Percentiles rank a stretch among this genome's conserved stretches.
Evolutionary conservation across 1,140 invertebrate genomes (phyloP).

Genomic region (Cecropterus lyciades): DNA sequence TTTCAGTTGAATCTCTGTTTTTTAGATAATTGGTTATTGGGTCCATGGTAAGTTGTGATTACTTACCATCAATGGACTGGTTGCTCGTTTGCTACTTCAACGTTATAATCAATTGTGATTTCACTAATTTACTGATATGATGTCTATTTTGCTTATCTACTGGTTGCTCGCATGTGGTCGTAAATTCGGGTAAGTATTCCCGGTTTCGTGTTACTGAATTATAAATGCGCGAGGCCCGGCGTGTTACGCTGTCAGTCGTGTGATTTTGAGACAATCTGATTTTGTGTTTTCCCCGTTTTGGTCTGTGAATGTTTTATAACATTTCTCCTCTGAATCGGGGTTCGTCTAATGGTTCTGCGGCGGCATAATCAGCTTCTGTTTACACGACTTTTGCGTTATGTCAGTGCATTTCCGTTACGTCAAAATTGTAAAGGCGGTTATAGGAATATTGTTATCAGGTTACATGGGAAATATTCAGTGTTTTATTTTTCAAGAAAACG

Average conservation of each 20-base stretch:
- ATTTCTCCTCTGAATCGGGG: conserved; percentile 60
- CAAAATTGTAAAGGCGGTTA: not conserved
- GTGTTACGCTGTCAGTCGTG: conserved; percentile 68
- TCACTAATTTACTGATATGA: too few species aligned
- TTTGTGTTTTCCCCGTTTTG: conserved; percentile 79
- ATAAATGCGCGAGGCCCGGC: conserved; percentile 69
- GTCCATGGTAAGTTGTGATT: too few species aligned
- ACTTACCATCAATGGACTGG: too few species aligned
- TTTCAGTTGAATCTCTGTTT: too few species aligned
- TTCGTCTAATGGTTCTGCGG: conserved; percentile 63
- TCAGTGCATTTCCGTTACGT: conserved; percentile 1
- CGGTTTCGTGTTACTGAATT: conserved; percentile 64
- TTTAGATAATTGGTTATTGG: too few species aligned
- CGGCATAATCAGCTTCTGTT: conserved; percentile 30
- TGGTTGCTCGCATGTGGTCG: not conserved
- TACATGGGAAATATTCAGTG: too few species aligned
- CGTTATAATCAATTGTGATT: too few species aligned
- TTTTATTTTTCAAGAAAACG: too few species aligned
- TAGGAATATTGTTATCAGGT: not conserved
- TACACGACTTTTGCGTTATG: conserved; percentile 15
- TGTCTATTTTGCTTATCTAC: not conserved
- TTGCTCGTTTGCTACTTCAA: too few species aligned
- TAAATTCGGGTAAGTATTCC: conserved; percentile 51
- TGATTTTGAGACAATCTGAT: conserved; percentile 83
- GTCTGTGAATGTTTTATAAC: conserved; percentile 78